phyloP scores from a whole-genome alignment of 2,113 vertebrate species.

The Chloebia gouldiae region DNA sequence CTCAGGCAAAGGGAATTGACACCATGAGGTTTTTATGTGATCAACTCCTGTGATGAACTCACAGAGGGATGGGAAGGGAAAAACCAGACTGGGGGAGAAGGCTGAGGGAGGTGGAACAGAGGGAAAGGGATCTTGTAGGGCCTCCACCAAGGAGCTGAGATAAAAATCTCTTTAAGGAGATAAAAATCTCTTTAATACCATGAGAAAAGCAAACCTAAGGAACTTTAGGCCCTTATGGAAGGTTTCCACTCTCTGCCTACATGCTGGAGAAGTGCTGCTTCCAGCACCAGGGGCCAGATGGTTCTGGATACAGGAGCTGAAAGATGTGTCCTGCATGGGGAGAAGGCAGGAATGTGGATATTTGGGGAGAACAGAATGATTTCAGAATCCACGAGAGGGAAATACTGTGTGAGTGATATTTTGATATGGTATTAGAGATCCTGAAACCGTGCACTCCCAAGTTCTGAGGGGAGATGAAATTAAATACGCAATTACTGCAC shows the following conservation, averaged over 20 bases:
- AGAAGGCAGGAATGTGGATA: not conserved
- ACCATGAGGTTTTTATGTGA: not conserved
- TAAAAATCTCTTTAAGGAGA: not conserved
- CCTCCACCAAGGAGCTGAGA: not conserved
- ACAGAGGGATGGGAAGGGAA: not conserved
- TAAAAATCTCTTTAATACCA: not conserved
- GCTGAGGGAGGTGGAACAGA: not conserved
- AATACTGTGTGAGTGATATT: not conserved
- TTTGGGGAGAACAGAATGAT: not conserved
- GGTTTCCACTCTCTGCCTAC: not conserved
- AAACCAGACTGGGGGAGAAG: not conserved
- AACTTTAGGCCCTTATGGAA: not conserved
- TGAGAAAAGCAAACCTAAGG: not conserved
- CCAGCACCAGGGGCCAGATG: not conserved
- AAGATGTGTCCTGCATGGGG: not conserved
- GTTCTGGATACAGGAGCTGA: not conserved
- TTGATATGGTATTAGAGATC: not conserved
- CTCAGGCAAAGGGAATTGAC: not conserved
- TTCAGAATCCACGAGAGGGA: not conserved
- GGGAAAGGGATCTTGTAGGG: not conserved
- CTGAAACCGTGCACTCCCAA: not conserved
- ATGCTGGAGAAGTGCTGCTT: not conserved
- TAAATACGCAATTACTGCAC: not conserved
- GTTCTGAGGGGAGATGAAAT: slow-evolving; percentile 10
- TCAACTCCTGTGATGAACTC: not conserved